A percentile compares a stretch with the other conserved stretches of the same genome.
These are phyloP conservation scores for Chrysina gloriosa DNA, from an alignment of 2,888 invertebrate species.

Conservation along the genomic window DNA sequence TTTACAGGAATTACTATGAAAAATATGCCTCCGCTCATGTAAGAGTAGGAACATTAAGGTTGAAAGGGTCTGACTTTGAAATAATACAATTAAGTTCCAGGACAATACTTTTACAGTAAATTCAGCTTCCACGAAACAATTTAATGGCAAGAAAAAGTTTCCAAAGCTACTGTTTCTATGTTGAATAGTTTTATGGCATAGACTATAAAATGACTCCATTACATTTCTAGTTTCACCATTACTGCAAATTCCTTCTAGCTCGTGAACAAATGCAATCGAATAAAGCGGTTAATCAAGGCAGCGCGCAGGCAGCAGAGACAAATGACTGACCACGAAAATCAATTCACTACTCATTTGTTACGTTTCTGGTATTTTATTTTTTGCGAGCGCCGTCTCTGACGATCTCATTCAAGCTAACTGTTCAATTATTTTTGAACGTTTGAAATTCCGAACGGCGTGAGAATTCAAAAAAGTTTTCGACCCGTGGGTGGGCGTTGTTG, in stretches of 20 bases:
- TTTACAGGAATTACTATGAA: too few species aligned
- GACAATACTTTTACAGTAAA: too few species aligned
- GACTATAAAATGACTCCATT: neutral
- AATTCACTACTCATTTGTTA: conserved; percentile 59
- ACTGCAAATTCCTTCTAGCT: conserved; percentile 1
- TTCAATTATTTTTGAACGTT: conserved; percentile 38
- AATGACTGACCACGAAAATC: conserved; percentile 61
- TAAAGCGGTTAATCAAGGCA: conserved; percentile 57
- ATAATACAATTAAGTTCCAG: too few species aligned
- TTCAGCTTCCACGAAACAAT: too few species aligned
- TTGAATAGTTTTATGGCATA: neutral
- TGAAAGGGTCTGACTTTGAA: too few species aligned
- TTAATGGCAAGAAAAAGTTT: neutral
- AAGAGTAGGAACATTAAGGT: too few species aligned
- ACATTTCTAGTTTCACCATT: neutral
- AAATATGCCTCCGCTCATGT: too few species aligned
- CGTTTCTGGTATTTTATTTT: conserved; percentile 43
- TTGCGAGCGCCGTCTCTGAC: conserved; percentile 30
- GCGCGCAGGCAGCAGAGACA: conserved; percentile 55
- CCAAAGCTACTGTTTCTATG: neutral
- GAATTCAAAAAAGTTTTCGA: conserved; percentile 17
- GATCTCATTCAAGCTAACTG: conserved; percentile 34
- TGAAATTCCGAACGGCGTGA: conserved; percentile 25
- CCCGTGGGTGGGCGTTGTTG: conserved; percentile 9
- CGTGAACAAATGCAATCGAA: conserved; percentile 53